phyloP scores from a whole-genome alignment of 2,888 invertebrate species.

The Orthosia incerta region DNA sequence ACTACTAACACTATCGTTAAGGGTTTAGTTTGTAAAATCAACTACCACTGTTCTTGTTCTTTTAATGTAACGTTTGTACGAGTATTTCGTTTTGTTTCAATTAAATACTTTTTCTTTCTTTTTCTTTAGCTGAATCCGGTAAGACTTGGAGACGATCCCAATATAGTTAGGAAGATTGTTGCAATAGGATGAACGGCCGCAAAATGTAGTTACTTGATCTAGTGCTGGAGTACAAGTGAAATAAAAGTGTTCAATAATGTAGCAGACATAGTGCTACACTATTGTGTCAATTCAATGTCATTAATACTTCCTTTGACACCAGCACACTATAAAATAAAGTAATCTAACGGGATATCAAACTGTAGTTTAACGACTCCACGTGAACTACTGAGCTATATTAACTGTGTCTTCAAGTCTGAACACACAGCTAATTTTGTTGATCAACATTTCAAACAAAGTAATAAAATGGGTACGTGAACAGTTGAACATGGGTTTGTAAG shows the following conservation, averaged over 20 bases:
- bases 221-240: too few relatives aligned
- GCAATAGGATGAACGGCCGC: too few relatives aligned
- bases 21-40: too few relatives aligned
- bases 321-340: constrained; percentile 28
- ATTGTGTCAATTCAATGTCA: constrained; percentile 30
- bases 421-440: constrained; percentile 13
- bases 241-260: neutral
- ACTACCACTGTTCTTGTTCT: too few relatives aligned
- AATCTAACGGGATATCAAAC: constrained; percentile 22
- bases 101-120: too few relatives aligned
- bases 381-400: constrained; percentile 22
- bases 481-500: neutral
- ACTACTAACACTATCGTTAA: too few relatives aligned
- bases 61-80: too few relatives aligned
- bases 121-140: too few relatives aligned
- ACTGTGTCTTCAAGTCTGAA: neutral
- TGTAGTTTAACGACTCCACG: constrained; percentile 25
- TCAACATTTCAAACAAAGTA: constrained; percentile 22
- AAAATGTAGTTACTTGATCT: too few relatives aligned
- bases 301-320: neutral
- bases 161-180: too few relatives aligned
- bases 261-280: constrained; percentile 4
- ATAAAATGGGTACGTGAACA: constrained; percentile 26
- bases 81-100: too few relatives aligned
- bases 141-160: too few relatives aligned